Base-by-base conservation (phyloP, 1,140 invertebrate species). In the Papilio helenus region DNA sequence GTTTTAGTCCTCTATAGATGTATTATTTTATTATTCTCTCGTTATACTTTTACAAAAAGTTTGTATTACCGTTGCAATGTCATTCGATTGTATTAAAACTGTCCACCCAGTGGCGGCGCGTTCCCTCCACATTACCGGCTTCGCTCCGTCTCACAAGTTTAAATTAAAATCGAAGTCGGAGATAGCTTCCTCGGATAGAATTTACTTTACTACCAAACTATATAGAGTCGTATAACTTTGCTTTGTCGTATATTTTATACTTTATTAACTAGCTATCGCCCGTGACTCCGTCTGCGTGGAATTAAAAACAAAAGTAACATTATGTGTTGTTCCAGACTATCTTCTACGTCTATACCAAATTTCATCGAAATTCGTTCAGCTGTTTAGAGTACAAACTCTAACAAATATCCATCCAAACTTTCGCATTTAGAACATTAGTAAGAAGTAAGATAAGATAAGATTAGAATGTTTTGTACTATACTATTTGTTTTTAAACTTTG, bases 131-230 rank as follows among this genome's bases (percentile, higher is more conserved):
- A 68, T 68, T 68, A 68, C 29, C 61, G 29, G 61, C 12, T 26
- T 29, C 58, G 58, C 61, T 14, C 61, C 61, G 26, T 68, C 61
- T 68, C 61, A 14, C 14, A 68, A 68, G 26, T 68, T 68, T 68
- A 68, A 29, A 68, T 68, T 68, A 68, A 68, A 68, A 68, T 68
- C 61, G 61, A 68, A 68, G 14, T 68, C 61, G 23, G 26, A 68
- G 61, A 68, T 68, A 34, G 61, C 26, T 68, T 68, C 26, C 61
- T 55, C 23, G 26, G 61, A 68, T 68, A 68, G 61, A 68, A 68
- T 68, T 68, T 68, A 68, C 61, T 68, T 68, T 68, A 29, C 26
- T 68, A 3, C 10, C 61, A 68, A 68, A 68, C 61, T 68, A 68
- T 68, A 7, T 68, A 68, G 26, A 68, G 26, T 65, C 23, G 58